Conservation (phyloP, 2,797 vertebrate species). For the Labeo calbasu region DNA sequence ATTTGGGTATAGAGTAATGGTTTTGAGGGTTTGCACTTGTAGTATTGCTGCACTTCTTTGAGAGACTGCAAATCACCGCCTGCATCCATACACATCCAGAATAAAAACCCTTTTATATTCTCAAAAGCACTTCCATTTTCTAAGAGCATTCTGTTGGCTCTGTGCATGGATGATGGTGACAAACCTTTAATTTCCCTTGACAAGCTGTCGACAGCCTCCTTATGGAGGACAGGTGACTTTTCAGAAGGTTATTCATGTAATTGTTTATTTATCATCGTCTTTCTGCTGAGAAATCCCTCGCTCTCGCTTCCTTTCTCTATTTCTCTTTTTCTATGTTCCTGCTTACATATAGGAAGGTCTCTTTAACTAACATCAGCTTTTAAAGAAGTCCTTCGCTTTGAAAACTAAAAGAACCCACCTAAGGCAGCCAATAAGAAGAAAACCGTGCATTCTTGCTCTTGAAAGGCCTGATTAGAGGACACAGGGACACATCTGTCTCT, state of each 20-base stretch:
- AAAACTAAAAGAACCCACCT: conserved; percentile 26
- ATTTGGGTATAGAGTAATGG: conserved; percentile 29
- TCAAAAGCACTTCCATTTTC: conserved; percentile 88
- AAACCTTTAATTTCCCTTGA: conserved; percentile 97
- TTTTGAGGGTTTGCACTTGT: conserved; percentile 24
- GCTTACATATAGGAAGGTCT: conserved; percentile 11
- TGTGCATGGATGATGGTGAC: conserved; percentile 87
- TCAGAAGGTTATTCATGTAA: conserved; percentile 83
- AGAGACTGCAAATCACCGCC: conserved; percentile 81
- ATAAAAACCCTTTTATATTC: conserved; percentile 86
- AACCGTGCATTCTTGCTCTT: conserved; percentile 20
- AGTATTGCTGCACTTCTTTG: conserved; percentile 73
- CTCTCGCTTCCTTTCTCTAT: conserved; percentile 54
- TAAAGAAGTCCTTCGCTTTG: conserved; percentile 44
- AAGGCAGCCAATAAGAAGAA: conserved; percentile 32
- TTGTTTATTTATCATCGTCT: conserved; percentile 67
- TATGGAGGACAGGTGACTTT: conserved; percentile 86
- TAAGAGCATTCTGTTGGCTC: conserved; percentile 88
- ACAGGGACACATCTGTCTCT: conserved; percentile 30
- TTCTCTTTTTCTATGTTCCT: conserved; percentile 43
- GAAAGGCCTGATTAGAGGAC: conserved; percentile 35
- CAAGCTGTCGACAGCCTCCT: conserved; percentile 85
- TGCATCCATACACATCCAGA: conserved; percentile 86
- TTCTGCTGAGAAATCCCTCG: conserved; percentile 30
- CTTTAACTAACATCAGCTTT: conserved; percentile 53